Conservation (phyloP, 2,888 invertebrate species). For the Drosophila bunnanda region DNA sequence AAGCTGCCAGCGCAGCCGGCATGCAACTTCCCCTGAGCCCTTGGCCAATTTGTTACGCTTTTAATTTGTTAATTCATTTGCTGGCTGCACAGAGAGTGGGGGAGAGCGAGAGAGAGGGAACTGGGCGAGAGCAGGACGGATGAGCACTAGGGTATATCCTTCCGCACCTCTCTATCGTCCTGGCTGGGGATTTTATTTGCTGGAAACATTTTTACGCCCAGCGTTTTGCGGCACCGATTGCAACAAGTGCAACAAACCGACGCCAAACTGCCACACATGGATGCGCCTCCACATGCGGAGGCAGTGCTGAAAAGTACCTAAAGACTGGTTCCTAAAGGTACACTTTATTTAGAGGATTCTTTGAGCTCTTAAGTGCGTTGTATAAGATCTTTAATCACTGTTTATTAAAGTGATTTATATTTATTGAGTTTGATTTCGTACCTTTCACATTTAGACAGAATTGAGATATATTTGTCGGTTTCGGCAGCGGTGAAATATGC, state of each 20-base stretch:
- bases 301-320: background rate
- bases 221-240: slow-evolving; percentile 42
- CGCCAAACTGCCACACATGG: slow-evolving; percentile 53
- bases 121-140: slow-evolving; percentile 2
- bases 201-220: slow-evolving; percentile 49
- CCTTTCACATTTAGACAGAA: background rate
- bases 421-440: accelerated
- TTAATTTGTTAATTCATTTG: slow-evolving; percentile 78
- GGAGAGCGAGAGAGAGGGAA: background rate
- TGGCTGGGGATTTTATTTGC: slow-evolving; percentile 44
- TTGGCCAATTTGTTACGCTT: slow-evolving; percentile 73
- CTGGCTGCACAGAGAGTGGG: slow-evolving; percentile 35
- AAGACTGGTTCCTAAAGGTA: background rate
- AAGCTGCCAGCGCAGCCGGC: slow-evolving; percentile 46
- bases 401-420: no score
- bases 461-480: background rate
- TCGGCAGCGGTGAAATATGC: background rate
- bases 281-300: slow-evolving; percentile 19
- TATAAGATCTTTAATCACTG: accelerated
- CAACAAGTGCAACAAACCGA: slow-evolving; percentile 60
- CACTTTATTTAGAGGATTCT: no score
- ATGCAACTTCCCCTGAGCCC: slow-evolving; percentile 47
- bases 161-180: background rate
- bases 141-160: slow-evolving; percentile 11
- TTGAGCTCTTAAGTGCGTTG: background rate